Percentiles rank a stretch among this genome's conserved stretches.
These are phyloP conservation scores for Tetraneura akinire DNA, from an alignment of 1,140 invertebrate genomes.

Conservation along the genomic window DNA sequence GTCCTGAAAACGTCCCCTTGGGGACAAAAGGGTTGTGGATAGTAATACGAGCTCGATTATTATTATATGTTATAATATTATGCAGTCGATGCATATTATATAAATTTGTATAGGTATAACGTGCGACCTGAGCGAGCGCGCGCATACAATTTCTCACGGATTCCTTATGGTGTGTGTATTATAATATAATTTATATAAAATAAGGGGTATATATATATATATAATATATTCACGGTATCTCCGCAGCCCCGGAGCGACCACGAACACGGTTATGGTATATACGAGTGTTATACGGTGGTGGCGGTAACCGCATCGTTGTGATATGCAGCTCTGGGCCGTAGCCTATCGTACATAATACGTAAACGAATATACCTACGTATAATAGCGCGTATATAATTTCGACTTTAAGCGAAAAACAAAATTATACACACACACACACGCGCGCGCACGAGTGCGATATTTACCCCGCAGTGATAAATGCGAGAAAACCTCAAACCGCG, in stretches of 20 bases:
- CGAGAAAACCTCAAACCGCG: not conserved
- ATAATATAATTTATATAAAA: not conserved
- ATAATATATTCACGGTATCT: no score
- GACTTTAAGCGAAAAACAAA: conserved; percentile 3
- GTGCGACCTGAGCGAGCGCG: not conserved
- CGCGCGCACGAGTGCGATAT: not conserved
- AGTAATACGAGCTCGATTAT: not conserved
- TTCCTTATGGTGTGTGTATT: conserved; percentile 1
- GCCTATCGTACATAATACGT: no score
- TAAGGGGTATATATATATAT: no score
- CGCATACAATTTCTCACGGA: conserved; percentile 14
- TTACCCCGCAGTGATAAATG: not conserved
- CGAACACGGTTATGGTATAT: not conserved
- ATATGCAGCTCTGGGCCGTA: not conserved
- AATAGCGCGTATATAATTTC: conserved; percentile 21
- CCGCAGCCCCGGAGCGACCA: conserved; percentile 22
- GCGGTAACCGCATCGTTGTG: not conserved
- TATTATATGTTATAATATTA: no score
- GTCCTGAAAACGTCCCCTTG: not conserved
- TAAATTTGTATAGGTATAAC: not conserved
- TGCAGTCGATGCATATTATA: no score
- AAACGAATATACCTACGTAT: not conserved
- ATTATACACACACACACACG: not conserved
- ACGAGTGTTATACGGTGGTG: not conserved
- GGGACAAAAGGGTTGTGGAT: not conserved